These are phyloP conservation scores for Lampris megalopsis DNA, from an alignment of 2,113 vertebrate genomes.

Conservation along the genomic window DNA sequence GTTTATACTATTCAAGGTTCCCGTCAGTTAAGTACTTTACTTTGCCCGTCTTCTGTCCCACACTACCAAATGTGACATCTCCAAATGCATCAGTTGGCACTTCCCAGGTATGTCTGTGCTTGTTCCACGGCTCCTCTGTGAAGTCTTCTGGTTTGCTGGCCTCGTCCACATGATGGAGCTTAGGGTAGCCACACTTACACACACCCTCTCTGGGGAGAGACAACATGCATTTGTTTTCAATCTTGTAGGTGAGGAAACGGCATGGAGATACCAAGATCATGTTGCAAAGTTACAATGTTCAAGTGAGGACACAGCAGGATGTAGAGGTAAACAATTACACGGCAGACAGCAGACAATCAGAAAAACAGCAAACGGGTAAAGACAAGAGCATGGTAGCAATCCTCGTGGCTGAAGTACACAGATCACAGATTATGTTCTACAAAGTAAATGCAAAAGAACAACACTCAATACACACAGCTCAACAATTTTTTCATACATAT, in stretches of 20 bases:
- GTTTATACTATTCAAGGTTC: background rate
- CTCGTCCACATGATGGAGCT: constrained; percentile 82
- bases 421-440: background rate
- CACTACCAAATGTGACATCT: constrained; percentile 86
- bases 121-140: constrained; percentile 84
- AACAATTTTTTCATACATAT: background rate
- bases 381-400: background rate
- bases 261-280: no score
- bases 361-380: no score
- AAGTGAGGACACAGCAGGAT: no score
- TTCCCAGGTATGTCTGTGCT: constrained; percentile 83
- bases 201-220: constrained; percentile 77
- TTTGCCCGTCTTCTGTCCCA: constrained; percentile 87
- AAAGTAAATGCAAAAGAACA: background rate
- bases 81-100: constrained; percentile 92
- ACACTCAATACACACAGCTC: background rate
- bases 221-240: background rate
- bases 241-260: no score
- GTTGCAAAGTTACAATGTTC: no score
- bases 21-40: constrained; percentile 66
- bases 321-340: no score
- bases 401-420: background rate
- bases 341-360: no score
- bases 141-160: constrained; percentile 81
- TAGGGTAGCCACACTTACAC: constrained; percentile 89